phyloP scores from a whole-genome alignment of 2,888 invertebrate species.

The Flabesymbios commensalis region DNA sequence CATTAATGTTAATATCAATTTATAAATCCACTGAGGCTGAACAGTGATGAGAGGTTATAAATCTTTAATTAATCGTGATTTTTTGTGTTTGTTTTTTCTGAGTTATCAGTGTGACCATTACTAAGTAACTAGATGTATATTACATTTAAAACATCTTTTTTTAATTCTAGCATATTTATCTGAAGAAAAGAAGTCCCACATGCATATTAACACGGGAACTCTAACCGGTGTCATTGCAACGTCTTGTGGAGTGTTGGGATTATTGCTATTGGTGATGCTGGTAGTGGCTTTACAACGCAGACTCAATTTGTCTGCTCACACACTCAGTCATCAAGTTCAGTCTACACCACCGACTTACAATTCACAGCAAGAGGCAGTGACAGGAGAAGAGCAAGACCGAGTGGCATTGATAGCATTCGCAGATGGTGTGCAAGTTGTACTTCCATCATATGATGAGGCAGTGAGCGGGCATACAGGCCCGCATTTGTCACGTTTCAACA shows the following conservation, averaged over 20 bases:
- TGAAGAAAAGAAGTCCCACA: too few species aligned
- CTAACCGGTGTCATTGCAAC: constrained; percentile 58
- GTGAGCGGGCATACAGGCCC: constrained; percentile 47
- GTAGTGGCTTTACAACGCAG: constrained; percentile 48
- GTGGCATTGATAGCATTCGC: constrained; percentile 66
- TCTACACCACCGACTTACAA: constrained; percentile 8
- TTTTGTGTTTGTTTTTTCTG: too few species aligned
- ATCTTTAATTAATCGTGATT: too few species aligned
- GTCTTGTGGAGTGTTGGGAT: constrained; percentile 58
- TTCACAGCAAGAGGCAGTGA: constrained; percentile 31
- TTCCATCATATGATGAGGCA: constrained; percentile 66
- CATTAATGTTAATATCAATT: too few species aligned
- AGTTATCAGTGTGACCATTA: too few species aligned
- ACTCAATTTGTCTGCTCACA: constrained; percentile 12
- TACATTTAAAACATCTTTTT: too few species aligned
- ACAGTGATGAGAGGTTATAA: too few species aligned
- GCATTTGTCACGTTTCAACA: constrained; percentile 2
- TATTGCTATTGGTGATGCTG: constrained; percentile 55
- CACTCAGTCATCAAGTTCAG: too few species aligned
- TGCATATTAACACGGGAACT: constrained; percentile 45
- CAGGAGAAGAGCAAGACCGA: constrained; percentile 62
- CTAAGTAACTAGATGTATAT: too few species aligned
- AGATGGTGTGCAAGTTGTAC: constrained; percentile 62
- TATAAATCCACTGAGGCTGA: too few species aligned
- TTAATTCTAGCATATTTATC: too few species aligned